Conservation (phyloP, 2,113 vertebrate species). For the Ailuropoda melanoleuca region DNA sequence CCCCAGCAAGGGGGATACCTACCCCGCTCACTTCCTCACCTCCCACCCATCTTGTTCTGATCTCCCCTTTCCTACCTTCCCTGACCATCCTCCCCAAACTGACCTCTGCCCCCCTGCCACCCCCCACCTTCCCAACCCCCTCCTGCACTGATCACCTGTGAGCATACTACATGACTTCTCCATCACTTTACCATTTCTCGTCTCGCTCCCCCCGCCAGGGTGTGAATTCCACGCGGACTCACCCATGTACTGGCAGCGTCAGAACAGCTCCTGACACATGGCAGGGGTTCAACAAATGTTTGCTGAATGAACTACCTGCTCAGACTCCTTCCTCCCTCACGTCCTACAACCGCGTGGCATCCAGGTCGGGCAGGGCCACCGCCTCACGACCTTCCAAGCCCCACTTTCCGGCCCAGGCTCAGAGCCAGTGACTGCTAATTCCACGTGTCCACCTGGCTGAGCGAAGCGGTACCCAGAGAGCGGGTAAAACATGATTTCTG, state of each 20-base stretch:
- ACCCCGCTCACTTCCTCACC: too few relatives aligned
- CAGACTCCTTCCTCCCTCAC: background rate
- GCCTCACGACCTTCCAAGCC: background rate
- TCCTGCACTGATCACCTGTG: background rate
- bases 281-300: background rate
- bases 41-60: background rate
- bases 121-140: background rate
- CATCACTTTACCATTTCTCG: background rate
- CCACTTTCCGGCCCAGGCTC: background rate
- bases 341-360: fast-evolving
- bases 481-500: background rate
- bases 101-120: background rate
- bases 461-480: background rate
- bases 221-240: background rate
- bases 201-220: background rate
- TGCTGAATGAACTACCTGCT: background rate
- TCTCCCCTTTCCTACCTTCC: background rate
- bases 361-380: background rate
- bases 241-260: too few relatives aligned
- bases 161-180: background rate
- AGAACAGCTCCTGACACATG: fast-evolving
- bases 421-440: background rate
- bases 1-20: background rate
- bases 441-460: background rate
- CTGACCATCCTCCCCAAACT: too few relatives aligned